phyloP scores from a whole-genome alignment of 2,113 vertebrate species.

The Ranitomeya imitator region DNA sequence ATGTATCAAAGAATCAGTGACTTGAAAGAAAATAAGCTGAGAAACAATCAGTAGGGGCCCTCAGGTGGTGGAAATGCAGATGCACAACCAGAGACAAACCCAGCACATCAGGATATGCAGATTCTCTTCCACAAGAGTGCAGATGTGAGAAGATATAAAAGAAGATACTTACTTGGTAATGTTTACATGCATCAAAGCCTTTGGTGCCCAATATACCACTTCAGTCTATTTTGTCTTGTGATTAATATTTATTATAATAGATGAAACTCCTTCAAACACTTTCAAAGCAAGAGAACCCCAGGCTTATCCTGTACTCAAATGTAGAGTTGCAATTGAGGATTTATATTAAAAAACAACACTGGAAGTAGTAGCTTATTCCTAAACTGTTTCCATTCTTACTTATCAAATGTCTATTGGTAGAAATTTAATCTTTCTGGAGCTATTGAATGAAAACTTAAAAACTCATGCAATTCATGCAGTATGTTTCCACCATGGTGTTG shows the following conservation, averaged over 20 bases:
- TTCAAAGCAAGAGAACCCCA: constrained; percentile 39
- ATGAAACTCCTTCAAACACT: constrained; percentile 29
- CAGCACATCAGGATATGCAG: constrained; percentile 19
- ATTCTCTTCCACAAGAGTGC: not conserved
- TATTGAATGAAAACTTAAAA: not conserved
- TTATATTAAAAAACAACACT: not conserved
- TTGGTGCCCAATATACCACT: constrained; percentile 14
- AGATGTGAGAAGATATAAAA: not conserved
- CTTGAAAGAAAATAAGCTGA: constrained; percentile 38
- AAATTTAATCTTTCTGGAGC: not conserved
- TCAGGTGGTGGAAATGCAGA: constrained; percentile 52
- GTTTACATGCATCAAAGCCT: constrained; percentile 32
- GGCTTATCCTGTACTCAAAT: constrained; percentile 22
- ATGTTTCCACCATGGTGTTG: too few relatives aligned
- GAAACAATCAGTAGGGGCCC: constrained; percentile 44
- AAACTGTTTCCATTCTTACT: not conserved
- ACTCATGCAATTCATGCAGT: too few relatives aligned
- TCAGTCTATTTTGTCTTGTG: constrained; percentile 10
- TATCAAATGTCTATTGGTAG: too few relatives aligned
- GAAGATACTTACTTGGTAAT: constrained; percentile 29
- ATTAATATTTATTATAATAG: constrained; percentile 21
- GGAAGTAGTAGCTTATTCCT: not conserved
- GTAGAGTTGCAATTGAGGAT: not conserved
- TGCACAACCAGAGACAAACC: constrained; percentile 23
- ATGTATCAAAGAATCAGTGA: constrained; percentile 33